Evolutionary conservation across 1,140 invertebrate species (phyloP), one percentile per base, ranked within the genome.

Genomic region (Aphaenogaster ashmeadi): DNA sequence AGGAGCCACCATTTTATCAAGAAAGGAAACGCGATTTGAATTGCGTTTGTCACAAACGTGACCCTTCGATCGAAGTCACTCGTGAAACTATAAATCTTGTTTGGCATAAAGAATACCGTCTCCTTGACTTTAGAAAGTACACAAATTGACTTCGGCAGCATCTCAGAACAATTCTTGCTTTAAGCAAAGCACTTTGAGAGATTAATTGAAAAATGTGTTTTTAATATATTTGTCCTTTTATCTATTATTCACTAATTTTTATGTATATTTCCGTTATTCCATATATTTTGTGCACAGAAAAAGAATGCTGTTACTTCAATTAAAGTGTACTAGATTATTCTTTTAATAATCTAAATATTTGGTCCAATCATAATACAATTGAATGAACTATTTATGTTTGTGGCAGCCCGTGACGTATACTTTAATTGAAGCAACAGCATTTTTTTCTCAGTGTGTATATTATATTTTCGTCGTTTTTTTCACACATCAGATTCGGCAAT

Each of bases 1-100:
- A 64, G 62, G 33, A n/a, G n/a, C 15, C 5, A 33, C 54, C 18
- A 38, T 75, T 47, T 84, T 75, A 75, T 75, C 54, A 38, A 33
- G 66, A 62, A 62, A 2, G 47, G n/a, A 15, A 66, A 47, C 60
- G 83, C 83, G 83, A 84, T 75, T 58, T 84, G 80, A 84, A 84
- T 84, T 75, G 80, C 80, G 69, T 60, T 74, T 62, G 69, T 84
- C 80, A 84, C 80, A 75, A 75, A 84, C 9, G 69, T 36, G 80
- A 13, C n/a, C n/a, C 54, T 18, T 50, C 41, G 38, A 62, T 84
- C 69, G 54, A 84, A 74, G 33, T 84, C 47, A 27, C 52, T 60
- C 41, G 33, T 38, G n/a, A 75, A 60, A 75, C 54, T 52, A 44
- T 60, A 84, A 75, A 84, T 84, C 41, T 60, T 38, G 33, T 75